Base-by-base conservation (phyloP, 1,140 invertebrate species). In the Drosophila teissieri region DNA sequence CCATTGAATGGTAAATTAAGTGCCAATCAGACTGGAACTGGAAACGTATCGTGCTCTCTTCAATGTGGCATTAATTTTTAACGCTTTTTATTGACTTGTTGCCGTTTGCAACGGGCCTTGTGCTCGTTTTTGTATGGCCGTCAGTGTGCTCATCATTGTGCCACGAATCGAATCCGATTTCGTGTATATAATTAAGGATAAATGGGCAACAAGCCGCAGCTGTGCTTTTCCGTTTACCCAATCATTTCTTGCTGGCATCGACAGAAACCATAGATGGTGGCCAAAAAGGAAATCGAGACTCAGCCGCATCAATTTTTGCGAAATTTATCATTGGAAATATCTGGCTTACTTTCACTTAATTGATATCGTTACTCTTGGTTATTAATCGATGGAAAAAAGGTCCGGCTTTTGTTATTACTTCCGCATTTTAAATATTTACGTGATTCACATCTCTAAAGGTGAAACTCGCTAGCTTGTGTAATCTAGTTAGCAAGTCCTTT, bases 101-200 rank as follows among this genome's bases (percentile, higher is more conserved):
- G 61, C 44, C 17, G 27, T 17, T 17, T 31, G 34, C n/a, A n/a
- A n/a, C n/a, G n/a, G n/a, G n/a, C 34, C 34, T 34, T 46, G 49
- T 46, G n/a, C 36, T 17, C n/a, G n/a, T 22, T 15, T 15, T 24
- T 19, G 3, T 45, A 37, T 45, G 36, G 48, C 24, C 3, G 37
- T 53, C 17, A 22, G 6, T 52, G 4, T 63, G 53, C 56, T 8
- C 14, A n/a, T 27, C 12, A 27, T 48, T 48, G 24, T 31, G 46
- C 58, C 54, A 51, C 48, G 36, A 45, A 44, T 45, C 51, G 34
- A 75, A 79, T 67, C 56, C 44, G 60, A 68, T 78, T 78, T 53
- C 56, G 64, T 68, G 55, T 68, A 68, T 73, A 65, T 68, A 86
- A 86, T 88, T 79, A 82, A 78, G 36, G 46, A 76, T 46, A 88